A percentile compares a stretch with the other conserved stretches of the same genome.
Evolutionary conservation across 2,113 vertebrate genomes (phyloP).

Genomic region (Apodemus speciosus): DNA sequence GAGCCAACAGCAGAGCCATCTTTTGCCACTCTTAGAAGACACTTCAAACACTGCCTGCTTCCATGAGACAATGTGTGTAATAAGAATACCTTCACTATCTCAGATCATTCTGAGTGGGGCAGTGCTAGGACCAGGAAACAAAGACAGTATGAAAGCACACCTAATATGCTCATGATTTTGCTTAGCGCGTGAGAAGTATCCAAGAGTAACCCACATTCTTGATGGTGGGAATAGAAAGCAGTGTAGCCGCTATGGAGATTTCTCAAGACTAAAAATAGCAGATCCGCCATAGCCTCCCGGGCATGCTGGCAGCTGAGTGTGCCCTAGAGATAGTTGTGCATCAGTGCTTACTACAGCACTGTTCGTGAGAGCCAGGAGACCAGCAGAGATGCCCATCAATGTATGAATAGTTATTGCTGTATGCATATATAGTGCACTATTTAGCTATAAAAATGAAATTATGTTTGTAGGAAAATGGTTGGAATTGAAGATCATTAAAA

Average conservation of each 20-base stretch:
- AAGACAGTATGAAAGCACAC: not conserved
- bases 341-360: not conserved
- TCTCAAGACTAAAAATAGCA: not conserved
- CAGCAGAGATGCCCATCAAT: not conserved
- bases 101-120: not conserved
- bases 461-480: not conserved
- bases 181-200: not conserved
- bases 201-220: not conserved
- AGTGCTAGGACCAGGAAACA: not conserved
- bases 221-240: not conserved
- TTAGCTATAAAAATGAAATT: not conserved
- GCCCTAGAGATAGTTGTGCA: not conserved
- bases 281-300: not conserved
- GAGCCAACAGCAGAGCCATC: not conserved
- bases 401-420: too few species aligned
- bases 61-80: not conserved
- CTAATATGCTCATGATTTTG: not conserved
- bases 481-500: not conserved
- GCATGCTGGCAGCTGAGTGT: not conserved
- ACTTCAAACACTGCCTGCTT: not conserved
- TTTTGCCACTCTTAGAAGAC: not conserved
- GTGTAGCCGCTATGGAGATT: not conserved
- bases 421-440: not conserved
- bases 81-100: not conserved
- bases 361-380: not conserved